Evolutionary conservation across 2,113 vertebrate genomes (phyloP), one percentile per base, ranked within the genome.

Genomic region (Athene cunicularia): DNA sequence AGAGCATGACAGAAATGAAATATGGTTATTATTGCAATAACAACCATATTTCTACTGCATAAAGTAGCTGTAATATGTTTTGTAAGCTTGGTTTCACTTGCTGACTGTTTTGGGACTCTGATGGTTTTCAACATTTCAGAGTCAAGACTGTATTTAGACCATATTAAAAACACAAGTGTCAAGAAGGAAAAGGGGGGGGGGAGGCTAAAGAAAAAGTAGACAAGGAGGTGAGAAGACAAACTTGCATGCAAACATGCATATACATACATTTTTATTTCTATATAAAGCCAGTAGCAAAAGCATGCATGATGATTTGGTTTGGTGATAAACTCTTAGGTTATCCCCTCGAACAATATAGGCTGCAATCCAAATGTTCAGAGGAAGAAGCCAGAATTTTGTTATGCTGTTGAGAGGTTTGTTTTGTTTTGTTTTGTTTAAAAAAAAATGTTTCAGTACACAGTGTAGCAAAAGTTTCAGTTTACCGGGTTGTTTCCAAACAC

Each of bases 351-450:
- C 5, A 68, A 6, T 6, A 28, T 0, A 4, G 8, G 7, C 21
- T 66, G 60, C 20, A 22, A 20, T 9, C 12, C 6, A 37, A 56
- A 80, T 1, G 35, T 21, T 60, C 19, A 43, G 9, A 88, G 14
- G 12, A 87, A 91, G 32, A 14, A 85, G 23, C 4, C 21, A 39
- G 17, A 70, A n/a, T 84, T 73, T 59, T 58, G 45, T 59, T 59
- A 39, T 0, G 1, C 12, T 52, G 8, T 26, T 59, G 20, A 77
- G 5, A 11, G 9, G 19, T 10, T 47, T 21, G 37, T 37, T 37
- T 37, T 37, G 37, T 37, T 37, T 37, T 37, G 7, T 37, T 37
- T 37, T 37, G 7, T 47, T 47, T 47, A 58, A 87, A 73, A 50
- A 2, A 2, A 82, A 87, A 41, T 5, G 6, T 68, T 58, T 68